A percentile compares a stretch with the other conserved stretches of the same genome.
These are phyloP conservation scores for Puma concolor DNA, from an alignment of 2,113 vertebrate species.

Conservation along the genomic window DNA sequence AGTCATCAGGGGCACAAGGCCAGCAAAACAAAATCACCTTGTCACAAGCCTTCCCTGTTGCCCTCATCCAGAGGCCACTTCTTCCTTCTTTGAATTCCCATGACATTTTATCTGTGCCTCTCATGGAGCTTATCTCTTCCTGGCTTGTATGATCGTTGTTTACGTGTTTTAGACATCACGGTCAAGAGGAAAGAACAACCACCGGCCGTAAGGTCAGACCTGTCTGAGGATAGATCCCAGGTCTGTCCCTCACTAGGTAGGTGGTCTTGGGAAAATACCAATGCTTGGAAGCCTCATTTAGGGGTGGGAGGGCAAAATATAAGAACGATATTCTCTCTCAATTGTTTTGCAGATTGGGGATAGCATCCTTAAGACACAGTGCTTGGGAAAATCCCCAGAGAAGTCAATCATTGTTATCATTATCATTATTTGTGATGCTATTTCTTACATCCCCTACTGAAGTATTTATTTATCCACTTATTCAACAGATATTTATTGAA, in stretches of 20 bases:
- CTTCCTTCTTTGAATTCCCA: neutral
- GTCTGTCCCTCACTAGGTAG: slow-evolving; percentile 30
- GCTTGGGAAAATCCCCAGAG: neutral
- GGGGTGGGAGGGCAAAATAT: neutral
- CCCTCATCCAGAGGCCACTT: neutral
- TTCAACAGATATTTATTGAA: neutral
- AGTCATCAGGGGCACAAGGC: neutral
- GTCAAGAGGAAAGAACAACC: neutral
- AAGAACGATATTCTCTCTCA: slow-evolving; percentile 1
- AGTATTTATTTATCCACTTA: neutral
- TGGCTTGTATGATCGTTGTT: slow-evolving; percentile 10
- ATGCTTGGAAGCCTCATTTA: neutral
- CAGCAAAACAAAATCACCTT: neutral
- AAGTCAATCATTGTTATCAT: neutral
- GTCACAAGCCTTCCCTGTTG: neutral
- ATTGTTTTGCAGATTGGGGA: slow-evolving; percentile 21
- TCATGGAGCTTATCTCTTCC: slow-evolving; percentile 1
- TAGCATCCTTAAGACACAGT: neutral
- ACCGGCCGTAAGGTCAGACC: slow-evolving; percentile 2
- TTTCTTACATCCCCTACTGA: neutral
- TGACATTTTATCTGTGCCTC: neutral
- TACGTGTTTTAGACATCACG: neutral
- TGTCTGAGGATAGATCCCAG: slow-evolving; percentile 25
- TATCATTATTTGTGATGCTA: neutral
- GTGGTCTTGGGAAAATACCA: slow-evolving; percentile 70